These are phyloP conservation scores for Hesperophylax magnus DNA, from an alignment of 1,140 invertebrate genomes.

Conservation along the genomic window DNA sequence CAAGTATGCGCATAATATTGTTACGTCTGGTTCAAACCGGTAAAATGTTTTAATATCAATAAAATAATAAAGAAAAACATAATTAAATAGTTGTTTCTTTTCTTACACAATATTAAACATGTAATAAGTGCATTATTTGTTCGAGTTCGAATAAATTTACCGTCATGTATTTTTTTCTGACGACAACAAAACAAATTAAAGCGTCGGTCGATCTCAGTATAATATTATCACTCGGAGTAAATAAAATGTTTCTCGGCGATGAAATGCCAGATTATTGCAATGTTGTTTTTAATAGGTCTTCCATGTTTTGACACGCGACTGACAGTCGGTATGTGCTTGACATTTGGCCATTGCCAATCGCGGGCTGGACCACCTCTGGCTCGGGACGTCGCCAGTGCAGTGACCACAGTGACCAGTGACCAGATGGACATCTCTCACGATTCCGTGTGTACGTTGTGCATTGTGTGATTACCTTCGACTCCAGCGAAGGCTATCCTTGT, in stretches of 20 bases:
- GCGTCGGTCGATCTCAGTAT: too few species aligned
- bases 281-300: not conserved
- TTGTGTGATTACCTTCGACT: not conserved
- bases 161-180: too few species aligned
- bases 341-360: constrained; percentile 33
- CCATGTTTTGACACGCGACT: constrained; percentile 24
- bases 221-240: too few species aligned
- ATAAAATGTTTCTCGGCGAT: not conserved
- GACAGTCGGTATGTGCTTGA: constrained; percentile 27
- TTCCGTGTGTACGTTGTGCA: not conserved
- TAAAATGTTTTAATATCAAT: too few species aligned
- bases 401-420: not conserved
- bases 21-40: too few species aligned
- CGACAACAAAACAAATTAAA: too few species aligned
- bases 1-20: too few species aligned
- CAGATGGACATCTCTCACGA: not conserved
- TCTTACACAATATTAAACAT: too few species aligned
- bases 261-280: not conserved
- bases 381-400: not conserved
- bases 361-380: constrained; percentile 12
- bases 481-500: not conserved
- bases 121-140: too few species aligned
- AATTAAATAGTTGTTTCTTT: too few species aligned
- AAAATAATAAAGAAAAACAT: too few species aligned
- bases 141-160: too few species aligned